A percentile compares a stretch with the other conserved stretches of the same genome.
Evolutionary conservation across 2,113 vertebrate genomes (phyloP).

Genomic region (Actinemys pallida): DNA sequence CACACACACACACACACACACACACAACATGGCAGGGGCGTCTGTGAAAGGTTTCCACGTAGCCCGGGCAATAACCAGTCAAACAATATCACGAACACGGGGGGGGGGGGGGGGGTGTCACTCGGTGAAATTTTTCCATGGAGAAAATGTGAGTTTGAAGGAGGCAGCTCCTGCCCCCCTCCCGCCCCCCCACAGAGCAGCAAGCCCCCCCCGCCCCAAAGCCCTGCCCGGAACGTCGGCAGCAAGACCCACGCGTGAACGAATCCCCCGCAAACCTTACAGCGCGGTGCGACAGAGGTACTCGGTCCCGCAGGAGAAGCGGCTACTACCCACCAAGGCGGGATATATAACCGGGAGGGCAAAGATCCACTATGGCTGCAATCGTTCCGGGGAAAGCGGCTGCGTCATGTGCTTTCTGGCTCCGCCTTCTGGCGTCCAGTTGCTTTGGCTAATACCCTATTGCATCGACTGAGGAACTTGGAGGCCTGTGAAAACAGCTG

Average conservation of each 20-base stretch:
- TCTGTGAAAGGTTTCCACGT: too few species aligned
- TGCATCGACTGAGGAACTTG: neutral
- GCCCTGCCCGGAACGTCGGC: too few species aligned
- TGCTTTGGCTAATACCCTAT: neutral
- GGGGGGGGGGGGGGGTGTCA: too few species aligned
- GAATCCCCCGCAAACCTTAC: neutral
- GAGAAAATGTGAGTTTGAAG: too few species aligned
- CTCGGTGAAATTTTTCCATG: neutral
- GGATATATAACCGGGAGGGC: neutral
- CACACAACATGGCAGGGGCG: too few species aligned
- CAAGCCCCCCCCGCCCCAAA: neutral
- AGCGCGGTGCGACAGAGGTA: neutral
- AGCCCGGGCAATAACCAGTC: too few species aligned
- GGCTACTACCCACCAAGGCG: neutral
- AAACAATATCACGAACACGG: too few species aligned
- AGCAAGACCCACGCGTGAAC: neutral
- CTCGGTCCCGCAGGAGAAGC: neutral
- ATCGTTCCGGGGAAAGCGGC: neutral
- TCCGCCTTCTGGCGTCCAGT: neutral
- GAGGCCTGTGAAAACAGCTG: neutral
- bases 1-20: too few species aligned
- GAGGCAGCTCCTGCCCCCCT: neutral
- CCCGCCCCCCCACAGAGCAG: neutral
- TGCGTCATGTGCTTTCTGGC: neutral
- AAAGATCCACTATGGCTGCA: neutral